Base-by-base conservation (phyloP, 2,113 vertebrate genomes). In the Zosterops pallidus region DNA sequence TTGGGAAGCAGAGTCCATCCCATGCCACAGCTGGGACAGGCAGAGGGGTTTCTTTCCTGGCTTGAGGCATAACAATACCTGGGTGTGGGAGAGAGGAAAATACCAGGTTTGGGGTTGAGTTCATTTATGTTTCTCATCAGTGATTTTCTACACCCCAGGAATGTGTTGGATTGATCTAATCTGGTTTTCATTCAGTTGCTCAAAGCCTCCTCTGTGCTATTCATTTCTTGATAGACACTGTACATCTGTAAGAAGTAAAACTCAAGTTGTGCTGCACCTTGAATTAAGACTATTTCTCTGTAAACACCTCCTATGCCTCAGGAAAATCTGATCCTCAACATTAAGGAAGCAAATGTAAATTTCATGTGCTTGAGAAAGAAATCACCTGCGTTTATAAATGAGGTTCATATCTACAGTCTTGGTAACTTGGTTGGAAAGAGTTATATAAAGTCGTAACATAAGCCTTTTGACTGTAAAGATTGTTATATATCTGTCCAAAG, bases 11-110 rank as follows among this genome's bases (percentile, higher is more conserved):
- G 3, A 63, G 65, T 78, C 33, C 14, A 6, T n/a, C 18, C 29
- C 0, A 0, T 47, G 71, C 39, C 42, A 14, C 60, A 39, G 49
- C 42, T 60, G 55, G 24, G 26, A 24, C 25, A 39, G 31, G 31
- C 14, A 62, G 23, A 50, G 41, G 6, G 8, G 2, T 18, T 86
- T 91, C 23, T 78, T 47, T 70, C 31, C 42, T 33, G 50, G 8
- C 22, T 59, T 65, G 35, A 80, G 46, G 17, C 5, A 9, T 10
- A 37, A 19, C 0, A 2, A 9, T 68, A 26, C 16, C 25, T 64
- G 47, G 7, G 42, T 3, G 9, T 15, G 26, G 23, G 28, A 56
- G 16, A 53, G 33, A 11, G 22, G 23, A 21, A 67, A 78, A 52
- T 25, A 86, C 7, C 24, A 31, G 12, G 20, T 44, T 67, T 29